Evolutionary conservation across 2,888 invertebrate species (phyloP).

Genomic region (Diogma glabrata): DNA sequence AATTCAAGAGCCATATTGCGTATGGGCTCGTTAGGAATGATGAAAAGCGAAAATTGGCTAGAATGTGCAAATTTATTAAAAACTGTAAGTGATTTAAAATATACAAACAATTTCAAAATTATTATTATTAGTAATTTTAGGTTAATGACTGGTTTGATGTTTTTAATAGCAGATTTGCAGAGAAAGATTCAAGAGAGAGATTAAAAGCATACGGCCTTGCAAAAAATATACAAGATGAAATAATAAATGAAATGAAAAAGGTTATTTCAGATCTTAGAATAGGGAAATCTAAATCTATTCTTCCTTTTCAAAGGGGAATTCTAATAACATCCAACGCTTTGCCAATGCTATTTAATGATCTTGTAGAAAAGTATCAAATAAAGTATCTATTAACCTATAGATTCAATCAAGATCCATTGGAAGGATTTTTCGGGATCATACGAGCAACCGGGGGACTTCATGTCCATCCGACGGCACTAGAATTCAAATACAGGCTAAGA

Average conservation of each 20-base stretch:
- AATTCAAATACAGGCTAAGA: background rate
- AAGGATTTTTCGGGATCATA: background rate
- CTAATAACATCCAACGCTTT: slow-evolving; percentile 18
- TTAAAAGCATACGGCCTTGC: slow-evolving; percentile 19
- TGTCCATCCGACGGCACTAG: too few relatives aligned
- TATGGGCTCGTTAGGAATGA: slow-evolving; percentile 16
- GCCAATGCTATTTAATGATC: slow-evolving; percentile 14
- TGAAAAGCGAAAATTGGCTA: slow-evolving; percentile 15
- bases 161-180: slow-evolving; percentile 18
- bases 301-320: slow-evolving; percentile 22
- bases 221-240: slow-evolving; percentile 16
- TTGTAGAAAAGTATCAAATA: slow-evolving; percentile 14
- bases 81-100: slow-evolving; percentile 14
- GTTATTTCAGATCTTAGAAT: slow-evolving; percentile 16
- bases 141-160: slow-evolving; percentile 22
- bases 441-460: too few relatives aligned
- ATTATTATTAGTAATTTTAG: slow-evolving; percentile 5
- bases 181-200: slow-evolving; percentile 17
- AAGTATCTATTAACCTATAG: slow-evolving; percentile 20
- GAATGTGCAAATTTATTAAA: slow-evolving; percentile 20
- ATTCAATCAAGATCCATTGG: slow-evolving; percentile 16
- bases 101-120: background rate
- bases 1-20: slow-evolving; percentile 18
- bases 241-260: slow-evolving; percentile 19
- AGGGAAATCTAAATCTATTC: slow-evolving; percentile 15